phyloP scores from a whole-genome alignment of 2,888 invertebrate species.

The Nephrotoma flavescens region DNA sequence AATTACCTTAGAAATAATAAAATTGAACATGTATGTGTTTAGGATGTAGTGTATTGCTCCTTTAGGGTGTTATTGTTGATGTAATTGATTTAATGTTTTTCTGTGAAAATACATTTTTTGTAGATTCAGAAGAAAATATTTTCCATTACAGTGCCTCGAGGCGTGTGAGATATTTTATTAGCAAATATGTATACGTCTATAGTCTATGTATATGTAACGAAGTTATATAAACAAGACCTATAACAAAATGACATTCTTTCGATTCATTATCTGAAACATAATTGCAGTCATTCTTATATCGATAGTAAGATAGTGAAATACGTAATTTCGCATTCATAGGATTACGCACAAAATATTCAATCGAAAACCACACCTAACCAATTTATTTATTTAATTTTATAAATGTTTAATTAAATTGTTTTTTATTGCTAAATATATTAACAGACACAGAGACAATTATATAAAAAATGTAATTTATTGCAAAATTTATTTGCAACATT shows the following conservation, averaged over 20 bases:
- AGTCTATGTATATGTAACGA: neutral
- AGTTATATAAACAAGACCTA: too few relatives aligned
- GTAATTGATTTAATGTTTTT: neutral
- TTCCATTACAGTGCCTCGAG: neutral
- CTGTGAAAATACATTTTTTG: neutral
- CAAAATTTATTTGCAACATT: neutral
- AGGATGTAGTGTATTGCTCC: neutral
- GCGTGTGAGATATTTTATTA: neutral
- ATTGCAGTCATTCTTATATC: neutral
- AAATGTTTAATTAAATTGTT: neutral
- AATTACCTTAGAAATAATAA: neutral
- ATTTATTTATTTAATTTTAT: neutral
- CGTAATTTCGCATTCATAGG: neutral
- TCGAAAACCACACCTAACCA: neutral
- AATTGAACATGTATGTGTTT: neutral
- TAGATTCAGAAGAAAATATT: neutral
- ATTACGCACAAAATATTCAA: neutral
- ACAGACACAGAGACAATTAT: neutral
- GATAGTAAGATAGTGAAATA: neutral
- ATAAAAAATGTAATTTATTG: neutral
- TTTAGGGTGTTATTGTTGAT: neutral
- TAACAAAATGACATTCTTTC: too few relatives aligned
- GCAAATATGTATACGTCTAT: neutral
- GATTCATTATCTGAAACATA: too few relatives aligned
- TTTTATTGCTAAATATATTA: neutral